Evolutionary conservation across 2,888 invertebrate species (phyloP).

Genomic region (Xanthorhoe designata): DNA sequence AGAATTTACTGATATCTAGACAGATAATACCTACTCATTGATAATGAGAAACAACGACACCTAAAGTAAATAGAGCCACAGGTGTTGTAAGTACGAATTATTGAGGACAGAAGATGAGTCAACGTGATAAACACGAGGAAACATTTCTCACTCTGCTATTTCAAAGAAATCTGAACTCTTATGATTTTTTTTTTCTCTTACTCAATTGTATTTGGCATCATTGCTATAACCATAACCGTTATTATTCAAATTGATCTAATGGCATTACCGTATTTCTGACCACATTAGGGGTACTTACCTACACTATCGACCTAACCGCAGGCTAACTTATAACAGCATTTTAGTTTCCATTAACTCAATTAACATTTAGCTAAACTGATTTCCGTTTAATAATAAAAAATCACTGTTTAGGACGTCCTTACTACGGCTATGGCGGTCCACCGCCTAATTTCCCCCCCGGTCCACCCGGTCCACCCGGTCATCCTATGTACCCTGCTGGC

Average conservation of each 20-base stretch:
- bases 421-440: constrained; percentile 73
- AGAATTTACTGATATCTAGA: constrained; percentile 13
- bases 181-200: too few species aligned
- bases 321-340: neutral
- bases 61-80: constrained; percentile 16
- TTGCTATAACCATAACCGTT: too few species aligned
- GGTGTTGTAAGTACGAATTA: constrained; percentile 9
- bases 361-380: neutral
- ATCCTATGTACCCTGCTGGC: constrained; percentile 59
- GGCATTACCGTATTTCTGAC: neutral
- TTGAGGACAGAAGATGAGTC: neutral
- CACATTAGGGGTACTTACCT: neutral
- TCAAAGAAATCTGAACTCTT: too few species aligned
- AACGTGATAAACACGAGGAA: neutral
- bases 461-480: constrained; percentile 48
- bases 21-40: constrained; percentile 8
- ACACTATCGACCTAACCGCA: neutral
- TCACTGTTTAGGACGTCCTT: constrained; percentile 69
- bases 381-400: constrained; percentile 46
- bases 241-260: too few species aligned
- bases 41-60: constrained; percentile 18
- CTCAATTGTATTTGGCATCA: too few species aligned
- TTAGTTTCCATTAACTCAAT: neutral
- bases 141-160: too few species aligned
- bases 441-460: constrained; percentile 58